Conservation (phyloP, 2,888 invertebrate genomes). For the Atrina japonica region DNA sequence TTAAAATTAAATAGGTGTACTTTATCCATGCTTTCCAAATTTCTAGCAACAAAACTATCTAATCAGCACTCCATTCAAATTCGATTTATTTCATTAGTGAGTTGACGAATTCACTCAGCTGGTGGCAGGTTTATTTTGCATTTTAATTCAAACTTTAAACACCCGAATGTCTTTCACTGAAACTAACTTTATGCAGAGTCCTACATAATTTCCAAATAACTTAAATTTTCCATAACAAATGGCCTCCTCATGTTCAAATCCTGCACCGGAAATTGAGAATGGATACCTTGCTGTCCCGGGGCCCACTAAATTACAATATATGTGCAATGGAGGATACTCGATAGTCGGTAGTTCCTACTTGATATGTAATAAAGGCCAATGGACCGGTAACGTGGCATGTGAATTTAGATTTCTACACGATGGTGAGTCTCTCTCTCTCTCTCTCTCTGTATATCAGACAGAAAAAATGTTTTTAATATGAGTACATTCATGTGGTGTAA, state of each 20-base stretch:
- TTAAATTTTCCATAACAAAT: too few relatives aligned
- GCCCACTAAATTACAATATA: constrained; percentile 6
- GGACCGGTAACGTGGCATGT: constrained; percentile 13
- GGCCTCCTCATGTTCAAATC: neutral
- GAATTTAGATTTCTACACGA: constrained; percentile 23
- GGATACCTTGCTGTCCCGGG: neutral
- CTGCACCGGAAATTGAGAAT: neutral
- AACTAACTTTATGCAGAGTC: too few relatives aligned
- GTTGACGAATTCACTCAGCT: too few relatives aligned
- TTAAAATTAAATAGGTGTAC: too few relatives aligned
- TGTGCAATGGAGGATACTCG: constrained; percentile 24
- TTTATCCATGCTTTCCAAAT: too few relatives aligned
- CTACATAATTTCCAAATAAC: too few relatives aligned
- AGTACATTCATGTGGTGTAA: neutral
- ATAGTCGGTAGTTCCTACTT: constrained; percentile 19
- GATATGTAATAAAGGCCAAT: neutral
- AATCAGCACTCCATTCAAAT: too few relatives aligned
- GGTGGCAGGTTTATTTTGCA: too few relatives aligned
- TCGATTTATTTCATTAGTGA: too few relatives aligned
- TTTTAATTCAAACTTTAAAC: too few relatives aligned
- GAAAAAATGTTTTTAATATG: neutral
- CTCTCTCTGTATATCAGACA: neutral
- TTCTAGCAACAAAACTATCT: too few relatives aligned
- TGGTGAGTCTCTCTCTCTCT: constrained; percentile 10
- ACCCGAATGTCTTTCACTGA: too few relatives aligned